phyloP scores from a whole-genome alignment of 2,888 invertebrate species.

The Papilio gigon region DNA sequence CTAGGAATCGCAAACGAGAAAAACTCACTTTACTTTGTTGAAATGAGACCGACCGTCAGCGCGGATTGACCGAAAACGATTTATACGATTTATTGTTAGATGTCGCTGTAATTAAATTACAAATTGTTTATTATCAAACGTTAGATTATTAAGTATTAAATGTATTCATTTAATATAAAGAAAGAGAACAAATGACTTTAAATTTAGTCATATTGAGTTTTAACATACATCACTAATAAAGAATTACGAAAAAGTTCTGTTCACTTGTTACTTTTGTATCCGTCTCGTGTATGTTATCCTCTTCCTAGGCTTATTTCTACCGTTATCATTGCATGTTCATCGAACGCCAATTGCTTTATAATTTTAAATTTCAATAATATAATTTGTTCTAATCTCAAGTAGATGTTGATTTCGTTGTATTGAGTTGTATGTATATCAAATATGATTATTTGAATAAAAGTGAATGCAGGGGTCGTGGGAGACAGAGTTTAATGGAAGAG shows the following conservation, averaged over 20 bases:
- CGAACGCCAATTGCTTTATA: too few relatives aligned
- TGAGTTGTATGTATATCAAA: neutral
- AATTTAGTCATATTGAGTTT: neutral
- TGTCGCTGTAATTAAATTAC: constrained; percentile 66
- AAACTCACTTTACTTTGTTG: constrained; percentile 74
- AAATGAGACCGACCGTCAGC: constrained; percentile 69
- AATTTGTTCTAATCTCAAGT: too few relatives aligned
- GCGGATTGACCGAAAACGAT: constrained; percentile 61
- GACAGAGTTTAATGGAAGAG: constrained; percentile 24
- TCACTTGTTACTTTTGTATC: too few relatives aligned
- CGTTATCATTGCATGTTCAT: too few relatives aligned
- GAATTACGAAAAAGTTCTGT: too few relatives aligned
- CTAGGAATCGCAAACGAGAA: constrained; percentile 76
- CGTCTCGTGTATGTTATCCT: too few relatives aligned
- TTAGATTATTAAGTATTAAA: constrained; percentile 8
- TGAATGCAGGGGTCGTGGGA: constrained; percentile 32
- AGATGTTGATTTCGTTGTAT: neutral
- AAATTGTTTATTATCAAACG: constrained; percentile 42
- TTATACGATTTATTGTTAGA: constrained; percentile 73
- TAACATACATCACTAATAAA: too few relatives aligned
- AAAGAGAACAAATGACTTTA: neutral
- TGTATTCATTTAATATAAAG: neutral
- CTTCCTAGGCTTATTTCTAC: too few relatives aligned
- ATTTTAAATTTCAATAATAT: too few relatives aligned
- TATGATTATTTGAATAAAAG: constrained; percentile 22